Evolutionary conservation across 2,113 vertebrate species (phyloP).

Genomic region (Sceloporus tristichus): DNA sequence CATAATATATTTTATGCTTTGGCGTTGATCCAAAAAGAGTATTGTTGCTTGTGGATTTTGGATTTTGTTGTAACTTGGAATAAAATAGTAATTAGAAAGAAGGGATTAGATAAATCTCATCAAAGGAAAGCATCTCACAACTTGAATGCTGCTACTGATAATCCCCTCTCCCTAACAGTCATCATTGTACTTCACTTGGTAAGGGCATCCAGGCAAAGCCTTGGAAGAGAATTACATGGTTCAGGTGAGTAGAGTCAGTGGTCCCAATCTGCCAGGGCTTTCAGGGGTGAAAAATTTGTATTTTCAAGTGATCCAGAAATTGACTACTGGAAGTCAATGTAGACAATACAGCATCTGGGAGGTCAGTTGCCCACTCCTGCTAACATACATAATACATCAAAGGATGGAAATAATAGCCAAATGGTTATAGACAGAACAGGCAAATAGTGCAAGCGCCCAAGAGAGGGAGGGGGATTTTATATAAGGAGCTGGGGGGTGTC

Average conservation of each 20-base stretch:
- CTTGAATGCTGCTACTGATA: not conserved
- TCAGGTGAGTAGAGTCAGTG: not conserved
- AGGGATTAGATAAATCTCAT: not conserved
- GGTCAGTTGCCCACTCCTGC: no score
- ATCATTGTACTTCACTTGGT: not conserved
- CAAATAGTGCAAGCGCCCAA: no score
- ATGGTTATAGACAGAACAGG: no score
- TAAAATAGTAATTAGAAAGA: not conserved
- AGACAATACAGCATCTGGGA: not conserved
- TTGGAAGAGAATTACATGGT: not conserved
- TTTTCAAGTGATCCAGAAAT: not conserved
- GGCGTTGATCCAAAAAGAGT: no score
- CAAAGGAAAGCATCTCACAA: not conserved
- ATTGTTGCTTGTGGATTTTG: no score
- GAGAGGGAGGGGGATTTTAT: no score
- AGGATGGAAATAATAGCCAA: no score
- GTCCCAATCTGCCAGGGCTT: not conserved
- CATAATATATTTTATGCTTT: no score
- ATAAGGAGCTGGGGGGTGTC: no score
- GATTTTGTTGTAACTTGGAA: no score
- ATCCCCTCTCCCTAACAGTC: not conserved
- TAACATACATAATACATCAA: no score
- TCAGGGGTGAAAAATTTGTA: not conserved
- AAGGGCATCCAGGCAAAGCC: not conserved
- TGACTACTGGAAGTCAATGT: not conserved